Conservation (phyloP, 2,888 invertebrate species). For the Sclerodermus sp. region DNA sequence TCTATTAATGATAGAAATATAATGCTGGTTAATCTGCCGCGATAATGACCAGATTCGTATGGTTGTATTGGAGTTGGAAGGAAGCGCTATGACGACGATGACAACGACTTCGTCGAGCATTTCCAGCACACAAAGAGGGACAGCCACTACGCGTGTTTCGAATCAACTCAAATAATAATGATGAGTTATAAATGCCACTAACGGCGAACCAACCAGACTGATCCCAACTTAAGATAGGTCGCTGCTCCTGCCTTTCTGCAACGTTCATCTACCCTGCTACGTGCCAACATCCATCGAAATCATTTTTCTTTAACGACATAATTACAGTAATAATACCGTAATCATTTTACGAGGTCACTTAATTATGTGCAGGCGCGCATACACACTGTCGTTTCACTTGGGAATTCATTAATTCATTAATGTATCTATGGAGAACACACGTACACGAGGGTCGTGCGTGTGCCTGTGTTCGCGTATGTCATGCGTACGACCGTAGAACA, state of each 20-base stretch:
- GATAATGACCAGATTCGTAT: conserved; percentile 15
- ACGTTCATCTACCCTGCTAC: background rate
- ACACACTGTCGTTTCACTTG: too few species aligned
- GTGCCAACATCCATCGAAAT: background rate
- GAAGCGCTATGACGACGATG: conserved; percentile 16
- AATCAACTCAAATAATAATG: conserved; percentile 50
- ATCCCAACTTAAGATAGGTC: conserved; percentile 45
- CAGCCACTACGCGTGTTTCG: conserved; percentile 38
- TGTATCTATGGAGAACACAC: too few species aligned
- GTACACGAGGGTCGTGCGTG: too few species aligned
- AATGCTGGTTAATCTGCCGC: too few species aligned
- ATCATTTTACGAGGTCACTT: too few species aligned
- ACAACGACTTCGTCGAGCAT: conserved; percentile 4
- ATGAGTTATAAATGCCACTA: conserved; percentile 47
- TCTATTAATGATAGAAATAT: too few species aligned
- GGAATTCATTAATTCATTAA: too few species aligned
- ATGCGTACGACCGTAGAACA: too few species aligned
- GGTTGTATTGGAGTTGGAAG: conserved; percentile 3
- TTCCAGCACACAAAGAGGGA: conserved; percentile 12
- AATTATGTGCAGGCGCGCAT: too few species aligned
- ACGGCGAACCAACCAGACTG: conserved; percentile 43
- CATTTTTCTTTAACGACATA: background rate
- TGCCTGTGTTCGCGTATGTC: too few species aligned
- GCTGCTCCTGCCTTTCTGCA: conserved; percentile 19
- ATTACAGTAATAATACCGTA: too few species aligned